Conservation (phyloP, 1,140 invertebrate species). For the Vollenhovia emeryi region DNA sequence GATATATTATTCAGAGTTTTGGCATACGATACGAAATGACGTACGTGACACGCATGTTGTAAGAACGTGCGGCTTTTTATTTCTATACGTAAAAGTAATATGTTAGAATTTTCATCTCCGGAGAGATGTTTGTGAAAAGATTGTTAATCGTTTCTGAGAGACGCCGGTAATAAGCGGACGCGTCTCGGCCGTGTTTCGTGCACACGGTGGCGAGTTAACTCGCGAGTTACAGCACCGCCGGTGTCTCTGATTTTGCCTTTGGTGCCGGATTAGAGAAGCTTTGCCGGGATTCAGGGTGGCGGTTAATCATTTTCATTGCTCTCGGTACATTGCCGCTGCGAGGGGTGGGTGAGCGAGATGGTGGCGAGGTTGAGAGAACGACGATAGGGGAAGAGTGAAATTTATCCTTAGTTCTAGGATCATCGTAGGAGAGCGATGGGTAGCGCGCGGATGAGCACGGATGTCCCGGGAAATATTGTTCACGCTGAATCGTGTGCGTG, state of each 20-base stretch:
- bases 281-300: slow-evolving; percentile 75
- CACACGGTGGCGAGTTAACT: slow-evolving; percentile 64
- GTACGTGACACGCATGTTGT: background rate
- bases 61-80: background rate
- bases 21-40: background rate
- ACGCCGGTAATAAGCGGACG: slow-evolving; percentile 61
- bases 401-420: slow-evolving; percentile 4
- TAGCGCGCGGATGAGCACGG: background rate
- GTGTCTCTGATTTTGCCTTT: slow-evolving; percentile 79
- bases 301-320: slow-evolving; percentile 76
- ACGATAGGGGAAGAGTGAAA: background rate
- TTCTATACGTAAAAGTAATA: no score
- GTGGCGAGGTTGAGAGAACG: slow-evolving; percentile 10
- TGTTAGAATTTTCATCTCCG: background rate
- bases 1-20: background rate
- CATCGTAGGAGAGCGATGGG: slow-evolving; percentile 2
- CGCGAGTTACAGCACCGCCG: slow-evolving; percentile 65
- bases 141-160: slow-evolving; percentile 19
- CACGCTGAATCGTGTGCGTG: no score
- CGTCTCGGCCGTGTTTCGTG: slow-evolving; percentile 30
- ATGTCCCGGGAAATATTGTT: slow-evolving; percentile 34
- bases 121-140: slow-evolving; percentile 2
- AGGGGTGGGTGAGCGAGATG: slow-evolving; percentile 19
- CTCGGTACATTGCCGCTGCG: slow-evolving; percentile 49
- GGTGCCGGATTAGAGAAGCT: slow-evolving; percentile 79